Base-by-base conservation (phyloP, 2,888 invertebrate species). In the Drosophila pseudotakahashii region DNA sequence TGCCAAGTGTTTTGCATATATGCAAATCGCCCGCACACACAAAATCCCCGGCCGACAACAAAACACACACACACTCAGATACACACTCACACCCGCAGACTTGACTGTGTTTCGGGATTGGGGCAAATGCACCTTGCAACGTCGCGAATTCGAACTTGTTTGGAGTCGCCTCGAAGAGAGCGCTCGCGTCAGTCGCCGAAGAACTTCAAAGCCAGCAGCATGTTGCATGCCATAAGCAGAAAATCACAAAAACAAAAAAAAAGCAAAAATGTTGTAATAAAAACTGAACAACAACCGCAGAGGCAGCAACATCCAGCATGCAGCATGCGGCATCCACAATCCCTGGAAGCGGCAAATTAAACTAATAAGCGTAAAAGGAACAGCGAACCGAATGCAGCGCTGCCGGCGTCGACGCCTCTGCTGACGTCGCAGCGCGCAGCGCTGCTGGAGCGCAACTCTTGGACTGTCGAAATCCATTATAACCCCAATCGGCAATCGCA, bases 391-490 rank as follows among this genome's bases (percentile, higher is more conserved):
- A 36, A 13, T 54, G 52, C 62, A 32, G 36, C 48, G 48, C 63
- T 50, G 62, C 75, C 7, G 47, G 47, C 44, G 26, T 61, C 67
- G 41, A 60, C 60, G 44, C 14, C 72, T n/a, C n/a, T n/a, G n/a
- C n/a, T n/a, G 14, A 32, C 63, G 54, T 7, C 71, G n/a, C 64
- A 68, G 68, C 36, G 61, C n/a, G 44, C 69, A 72, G 57, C 52
- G 71, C 48, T 26, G 62, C 62, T 34, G 63, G 73, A 72, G 72
- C 75, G 58, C 75, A 75, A 66, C 68, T 67, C 79, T 81, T 88
- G 74, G 88, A 88, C 90, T 89, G 89, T 88, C 89, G 87, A 88
- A 90, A 87, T 83, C 90, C 89, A 90, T 87, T 90, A 89, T 89
- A 88, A 77, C 78, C 84, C 89, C 90, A 90, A 89, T 84, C 86